Conservation (phyloP, 64 coral and sea anemone genomes). For the Dendronephthya gigantea region DNA sequence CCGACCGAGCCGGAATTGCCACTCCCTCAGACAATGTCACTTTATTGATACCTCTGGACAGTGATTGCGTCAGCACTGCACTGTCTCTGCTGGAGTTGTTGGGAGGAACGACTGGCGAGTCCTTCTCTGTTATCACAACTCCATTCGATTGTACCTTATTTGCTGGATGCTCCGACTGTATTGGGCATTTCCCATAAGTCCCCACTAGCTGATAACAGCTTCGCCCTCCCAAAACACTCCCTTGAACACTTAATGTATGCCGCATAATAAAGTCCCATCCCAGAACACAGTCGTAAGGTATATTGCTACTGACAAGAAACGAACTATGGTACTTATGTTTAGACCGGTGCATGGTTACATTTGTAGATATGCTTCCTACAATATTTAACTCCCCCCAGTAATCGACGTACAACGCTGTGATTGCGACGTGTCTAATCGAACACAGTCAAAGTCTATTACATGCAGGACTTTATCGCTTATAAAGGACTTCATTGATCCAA, state of each 20-base stretch:
- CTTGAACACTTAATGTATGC: background rate
- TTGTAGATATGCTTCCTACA: background rate
- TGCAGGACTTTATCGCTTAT: too few species aligned
- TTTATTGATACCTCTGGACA: too few species aligned
- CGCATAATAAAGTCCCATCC: background rate
- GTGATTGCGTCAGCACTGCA: background rate
- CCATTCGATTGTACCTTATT: background rate
- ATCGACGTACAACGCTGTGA: background rate
- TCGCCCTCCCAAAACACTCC: background rate
- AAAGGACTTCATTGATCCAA: background rate
- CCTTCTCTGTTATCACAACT: background rate
- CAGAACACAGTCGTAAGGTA: background rate
- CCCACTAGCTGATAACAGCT: background rate
- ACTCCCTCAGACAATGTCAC: background rate
- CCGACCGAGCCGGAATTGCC: background rate
- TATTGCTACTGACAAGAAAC: background rate
- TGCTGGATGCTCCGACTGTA: background rate
- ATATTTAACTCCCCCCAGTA: background rate
- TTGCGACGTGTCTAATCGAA: background rate
- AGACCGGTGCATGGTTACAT: background rate
- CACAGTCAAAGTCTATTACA: background rate
- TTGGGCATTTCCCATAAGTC: background rate
- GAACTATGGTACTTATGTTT: background rate
- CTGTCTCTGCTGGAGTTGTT: background rate
- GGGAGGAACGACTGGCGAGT: background rate